Base-by-base conservation (phyloP, 2,113 vertebrate species). In the Sialia sialis region DNA sequence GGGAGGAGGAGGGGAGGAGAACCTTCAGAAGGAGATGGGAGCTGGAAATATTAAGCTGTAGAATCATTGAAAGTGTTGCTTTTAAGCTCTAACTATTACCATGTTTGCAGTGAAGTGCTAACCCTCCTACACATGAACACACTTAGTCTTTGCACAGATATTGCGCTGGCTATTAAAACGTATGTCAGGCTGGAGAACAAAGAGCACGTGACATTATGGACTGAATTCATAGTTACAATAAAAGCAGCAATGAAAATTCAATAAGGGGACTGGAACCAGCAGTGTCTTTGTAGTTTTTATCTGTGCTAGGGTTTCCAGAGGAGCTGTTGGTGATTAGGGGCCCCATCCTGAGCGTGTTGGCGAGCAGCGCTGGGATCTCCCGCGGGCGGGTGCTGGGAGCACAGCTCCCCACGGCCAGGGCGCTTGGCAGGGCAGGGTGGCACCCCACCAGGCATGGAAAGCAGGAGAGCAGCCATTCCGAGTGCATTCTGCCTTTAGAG, bases 181-280 rank as follows among this genome's bases (percentile, higher is more conserved):
- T 92, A 66, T 87, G 86, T 95, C 83, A 96, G 84, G 63, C 95
- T 89, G 83, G 69, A 96, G 94, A 96, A 97, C 94, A 97, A 96
- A 97, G 95, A 96, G 12, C 95, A 92, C 20, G 36, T 86, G 93
- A 95, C 84, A 73, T 89, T 80, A 84, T 10, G 89, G 95, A 75
- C 93, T 80, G 87, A 89, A 93, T 94, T 96, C 92, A 89, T 49
- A 93, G 90, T 75, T 93, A 92, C 89, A 95, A 91, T 95, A 94
- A 97, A 97, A 95, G 94, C 41, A 82, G 95, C 95, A 92, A 93
- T 96, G 92, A 97, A 95, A 96, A 94, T 96, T 97, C 95, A 95
- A 93, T 93, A 93, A 95, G 92, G 59, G 73, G 87, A 89, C 89
- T 93, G 95, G 92, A 96, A 96, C 92, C 90, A 90, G 54, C 84